phyloP scores from a whole-genome alignment of 2,113 vertebrate genomes.

The Hassar affinis region DNA sequence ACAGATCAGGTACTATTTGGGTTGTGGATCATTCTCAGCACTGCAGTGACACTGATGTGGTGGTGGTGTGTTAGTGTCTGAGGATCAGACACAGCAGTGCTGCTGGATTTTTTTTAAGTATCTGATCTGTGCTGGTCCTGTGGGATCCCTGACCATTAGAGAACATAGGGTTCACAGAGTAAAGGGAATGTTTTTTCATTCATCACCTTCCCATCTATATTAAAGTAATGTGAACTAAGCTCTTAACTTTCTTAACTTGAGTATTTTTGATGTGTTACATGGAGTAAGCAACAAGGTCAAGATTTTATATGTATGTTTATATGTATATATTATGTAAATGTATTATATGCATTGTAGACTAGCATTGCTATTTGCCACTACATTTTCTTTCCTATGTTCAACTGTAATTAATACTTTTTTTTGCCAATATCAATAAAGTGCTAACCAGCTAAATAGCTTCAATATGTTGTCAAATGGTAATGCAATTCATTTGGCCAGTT shows the following conservation, averaged over 20 bases:
- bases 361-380: background rate
- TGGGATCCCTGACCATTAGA: too few species aligned
- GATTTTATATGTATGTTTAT: background rate
- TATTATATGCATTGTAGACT: background rate
- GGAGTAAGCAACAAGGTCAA: background rate
- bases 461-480: background rate
- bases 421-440: background rate
- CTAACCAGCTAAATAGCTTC: conserved; percentile 19
- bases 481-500: background rate
- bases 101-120: too few species aligned
- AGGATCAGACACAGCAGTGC: too few species aligned
- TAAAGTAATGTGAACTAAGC: background rate
- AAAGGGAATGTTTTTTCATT: background rate
- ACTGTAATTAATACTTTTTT: background rate
- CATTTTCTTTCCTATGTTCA: background rate
- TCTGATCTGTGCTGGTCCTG: too few species aligned
- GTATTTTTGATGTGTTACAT: background rate
- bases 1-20: too few species aligned
- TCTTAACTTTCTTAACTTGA: background rate
- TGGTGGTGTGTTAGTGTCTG: too few species aligned
- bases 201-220: background rate
- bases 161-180: too few species aligned
- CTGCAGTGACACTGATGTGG: too few species aligned
- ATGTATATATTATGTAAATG: background rate
- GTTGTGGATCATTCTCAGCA: too few species aligned